Evolutionary conservation across 2,888 invertebrate species (phyloP).

Genomic region (Athalia circularis): DNA sequence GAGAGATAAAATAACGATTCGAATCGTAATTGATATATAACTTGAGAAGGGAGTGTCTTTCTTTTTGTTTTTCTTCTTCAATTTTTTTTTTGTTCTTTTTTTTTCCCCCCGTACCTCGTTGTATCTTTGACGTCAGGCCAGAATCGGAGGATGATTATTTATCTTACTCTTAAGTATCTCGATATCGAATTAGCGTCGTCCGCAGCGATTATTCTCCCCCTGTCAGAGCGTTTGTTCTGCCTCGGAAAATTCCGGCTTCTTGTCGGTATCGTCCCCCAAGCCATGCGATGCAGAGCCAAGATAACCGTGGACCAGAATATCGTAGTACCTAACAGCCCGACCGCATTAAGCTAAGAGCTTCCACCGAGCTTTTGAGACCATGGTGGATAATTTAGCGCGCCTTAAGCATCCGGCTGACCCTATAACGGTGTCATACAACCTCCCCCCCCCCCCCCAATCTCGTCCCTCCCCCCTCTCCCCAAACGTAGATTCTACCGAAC

Average conservation of each 20-base stretch:
- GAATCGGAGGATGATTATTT: background rate
- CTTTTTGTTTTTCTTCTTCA: background rate
- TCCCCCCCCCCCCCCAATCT: background rate
- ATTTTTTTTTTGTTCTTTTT: background rate
- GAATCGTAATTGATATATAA: background rate
- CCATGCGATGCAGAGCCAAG: background rate
- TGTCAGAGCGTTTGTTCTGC: background rate
- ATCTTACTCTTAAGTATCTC: too few species aligned
- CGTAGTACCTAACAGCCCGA: conserved; percentile 33
- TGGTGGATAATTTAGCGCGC: conserved; percentile 35
- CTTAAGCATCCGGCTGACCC: conserved; percentile 32
- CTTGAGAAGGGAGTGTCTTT: background rate
- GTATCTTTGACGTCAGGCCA: background rate
- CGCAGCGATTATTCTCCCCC: too few species aligned
- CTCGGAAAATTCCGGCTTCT: background rate
- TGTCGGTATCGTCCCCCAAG: too few species aligned
- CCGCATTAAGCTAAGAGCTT: conserved; percentile 45
- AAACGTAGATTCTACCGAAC: background rate
- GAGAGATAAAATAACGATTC: background rate
- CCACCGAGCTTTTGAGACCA: conserved; percentile 29
- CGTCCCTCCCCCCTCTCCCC: too few species aligned
- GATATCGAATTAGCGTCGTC: too few species aligned
- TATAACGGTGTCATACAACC: conserved; percentile 3
- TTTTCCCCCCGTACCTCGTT: background rate
- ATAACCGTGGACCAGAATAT: conserved; percentile 10